Evolutionary conservation across 2,113 vertebrate species (phyloP).

Genomic region (Phoenicopterus ruber): DNA sequence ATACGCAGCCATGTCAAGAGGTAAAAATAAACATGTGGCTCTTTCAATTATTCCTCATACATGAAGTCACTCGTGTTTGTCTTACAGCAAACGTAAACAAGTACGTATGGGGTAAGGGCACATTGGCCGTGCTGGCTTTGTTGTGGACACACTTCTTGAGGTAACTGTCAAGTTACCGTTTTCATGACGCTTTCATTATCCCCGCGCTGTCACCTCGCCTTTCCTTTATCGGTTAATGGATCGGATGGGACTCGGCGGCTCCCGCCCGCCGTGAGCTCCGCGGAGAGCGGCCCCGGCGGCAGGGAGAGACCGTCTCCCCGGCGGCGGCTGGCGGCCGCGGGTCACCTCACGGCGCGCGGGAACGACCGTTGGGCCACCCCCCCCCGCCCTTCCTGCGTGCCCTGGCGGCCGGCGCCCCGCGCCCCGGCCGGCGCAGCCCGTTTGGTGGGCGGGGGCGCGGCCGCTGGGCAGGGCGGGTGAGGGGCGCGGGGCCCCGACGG

Average conservation of each 20-base stretch:
- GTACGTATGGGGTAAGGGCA: fast-evolving
- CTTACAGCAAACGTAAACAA: neutral
- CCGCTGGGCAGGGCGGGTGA: neutral
- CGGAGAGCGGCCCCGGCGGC: neutral
- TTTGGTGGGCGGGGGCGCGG: neutral
- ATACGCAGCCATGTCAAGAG: neutral
- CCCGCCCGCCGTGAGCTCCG: neutral
- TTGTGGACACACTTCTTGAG: fast-evolving
- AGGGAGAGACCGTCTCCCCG: neutral
- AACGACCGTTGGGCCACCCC: neutral
- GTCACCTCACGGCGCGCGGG: neutral
- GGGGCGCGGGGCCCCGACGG: neutral
- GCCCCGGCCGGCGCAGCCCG: neutral
- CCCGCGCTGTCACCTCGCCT: neutral
- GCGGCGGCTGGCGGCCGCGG: neutral
- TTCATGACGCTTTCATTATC: neutral
- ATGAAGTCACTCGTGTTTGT: neutral
- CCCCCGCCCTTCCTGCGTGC: neutral
- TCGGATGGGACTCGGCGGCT: fast-evolving
- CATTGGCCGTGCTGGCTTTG: fast-evolving
- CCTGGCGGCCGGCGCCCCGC: too few relatives aligned
- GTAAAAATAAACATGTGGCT: neutral
- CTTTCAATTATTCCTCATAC: neutral
- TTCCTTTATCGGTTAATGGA: neutral
- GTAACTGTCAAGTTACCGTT: neutral